phyloP scores from a whole-genome alignment of 2,113 vertebrate genomes.

The Macquaria australasica region DNA sequence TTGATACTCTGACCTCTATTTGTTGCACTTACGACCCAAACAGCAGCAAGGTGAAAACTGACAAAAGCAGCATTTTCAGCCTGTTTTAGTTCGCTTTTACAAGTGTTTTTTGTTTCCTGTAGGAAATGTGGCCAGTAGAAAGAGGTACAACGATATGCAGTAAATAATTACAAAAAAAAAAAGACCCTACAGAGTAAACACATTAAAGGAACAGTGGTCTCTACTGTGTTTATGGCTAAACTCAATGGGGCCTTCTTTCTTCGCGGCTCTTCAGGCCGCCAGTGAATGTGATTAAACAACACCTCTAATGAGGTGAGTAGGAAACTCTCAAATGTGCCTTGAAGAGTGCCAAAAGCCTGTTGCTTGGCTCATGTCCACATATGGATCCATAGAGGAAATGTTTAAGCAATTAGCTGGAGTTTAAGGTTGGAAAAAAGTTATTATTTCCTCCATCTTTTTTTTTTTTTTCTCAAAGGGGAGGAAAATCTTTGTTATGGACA shows the following conservation, averaged over 20 bases:
- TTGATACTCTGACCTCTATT: neutral
- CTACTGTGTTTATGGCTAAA: neutral
- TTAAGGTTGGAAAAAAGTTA: conserved; percentile 61
- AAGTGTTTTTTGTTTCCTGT: neutral
- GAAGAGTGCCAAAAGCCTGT: conserved; percentile 37
- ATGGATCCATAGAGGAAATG: conserved; percentile 66
- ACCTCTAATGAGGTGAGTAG: conserved; percentile 56
- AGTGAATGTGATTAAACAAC: conserved; percentile 56
- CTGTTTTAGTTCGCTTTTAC: neutral
- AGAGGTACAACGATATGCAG: neutral
- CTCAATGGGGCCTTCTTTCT: conserved; percentile 18
- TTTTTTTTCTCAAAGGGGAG: conserved; percentile 37
- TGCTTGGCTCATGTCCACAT: conserved; percentile 34
- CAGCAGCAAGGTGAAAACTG: neutral
- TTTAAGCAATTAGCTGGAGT: conserved; percentile 68
- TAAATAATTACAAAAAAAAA: neutral
- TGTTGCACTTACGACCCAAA: neutral
- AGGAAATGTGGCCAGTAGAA: neutral
- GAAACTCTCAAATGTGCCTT: conserved; percentile 46
- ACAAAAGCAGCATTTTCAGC: neutral
- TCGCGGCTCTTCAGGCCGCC: conserved; percentile 20
- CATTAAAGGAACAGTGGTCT: neutral
- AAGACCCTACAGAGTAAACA: neutral
- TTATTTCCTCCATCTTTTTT: conserved; percentile 48
- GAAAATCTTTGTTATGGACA: conserved; percentile 72